phyloP scores from a whole-genome alignment of 2,888 invertebrate genomes.

The Drosophila kanekoi region DNA sequence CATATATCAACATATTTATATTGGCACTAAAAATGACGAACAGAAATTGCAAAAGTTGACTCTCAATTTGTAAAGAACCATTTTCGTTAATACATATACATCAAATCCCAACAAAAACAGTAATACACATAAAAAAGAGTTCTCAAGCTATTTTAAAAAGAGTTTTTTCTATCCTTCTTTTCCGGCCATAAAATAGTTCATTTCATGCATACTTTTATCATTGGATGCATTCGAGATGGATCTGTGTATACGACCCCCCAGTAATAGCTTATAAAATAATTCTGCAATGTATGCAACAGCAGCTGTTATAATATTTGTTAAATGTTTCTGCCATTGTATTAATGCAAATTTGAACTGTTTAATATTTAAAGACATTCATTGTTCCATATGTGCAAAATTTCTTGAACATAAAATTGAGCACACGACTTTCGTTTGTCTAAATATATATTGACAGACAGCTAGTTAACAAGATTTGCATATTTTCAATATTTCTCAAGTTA shows the following conservation, averaged over 20 bases:
- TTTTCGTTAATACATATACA: no score
- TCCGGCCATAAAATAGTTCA: not conserved
- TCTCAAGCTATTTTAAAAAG: not conserved
- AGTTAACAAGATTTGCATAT: not conserved
- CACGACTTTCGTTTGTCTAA: slow-evolving; percentile 2
- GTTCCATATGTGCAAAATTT: slow-evolving; percentile 30
- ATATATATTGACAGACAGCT: not conserved
- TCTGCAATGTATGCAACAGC: slow-evolving; percentile 33
- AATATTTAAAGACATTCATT: slow-evolving; percentile 34
- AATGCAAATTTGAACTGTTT: slow-evolving; percentile 36
- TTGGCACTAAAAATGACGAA: no score
- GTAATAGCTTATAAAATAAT: slow-evolving; percentile 11
- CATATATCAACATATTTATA: no score
- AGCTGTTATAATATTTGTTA: slow-evolving; percentile 46
- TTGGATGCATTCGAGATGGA: not conserved
- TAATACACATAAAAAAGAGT: not conserved
- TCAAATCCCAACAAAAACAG: no score
- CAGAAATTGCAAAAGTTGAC: no score
- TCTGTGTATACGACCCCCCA: not conserved
- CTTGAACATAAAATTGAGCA: slow-evolving; percentile 13
- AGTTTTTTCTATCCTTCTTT: no score
- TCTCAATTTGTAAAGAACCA: no score
- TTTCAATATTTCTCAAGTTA: not conserved
- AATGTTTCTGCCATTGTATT: slow-evolving; percentile 28
- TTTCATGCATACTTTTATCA: slow-evolving; percentile 2